Conservation (phyloP, 1,140 invertebrate genomes). For the Ips typographus region DNA sequence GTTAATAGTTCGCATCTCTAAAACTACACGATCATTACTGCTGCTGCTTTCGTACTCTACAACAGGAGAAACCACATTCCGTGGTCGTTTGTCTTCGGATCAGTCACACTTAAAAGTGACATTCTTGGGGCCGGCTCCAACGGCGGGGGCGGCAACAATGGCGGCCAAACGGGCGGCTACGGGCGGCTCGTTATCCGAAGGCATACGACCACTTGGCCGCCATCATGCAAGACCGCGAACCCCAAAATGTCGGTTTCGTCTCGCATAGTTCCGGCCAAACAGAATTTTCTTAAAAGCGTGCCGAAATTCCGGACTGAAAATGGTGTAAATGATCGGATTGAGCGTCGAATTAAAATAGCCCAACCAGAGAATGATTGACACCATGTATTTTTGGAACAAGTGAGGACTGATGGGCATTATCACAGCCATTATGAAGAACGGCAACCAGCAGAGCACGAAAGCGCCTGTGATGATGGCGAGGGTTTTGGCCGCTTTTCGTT, state of each 20-base stretch:
- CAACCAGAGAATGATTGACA: constrained; percentile 76
- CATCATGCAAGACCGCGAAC: constrained; percentile 50
- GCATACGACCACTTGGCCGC: constrained; percentile 50
- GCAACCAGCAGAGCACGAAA: constrained; percentile 86
- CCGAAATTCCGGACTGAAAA: constrained; percentile 86
- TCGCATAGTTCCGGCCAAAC: constrained; percentile 61
- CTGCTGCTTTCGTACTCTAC: constrained; percentile 29
- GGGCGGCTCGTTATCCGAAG: constrained; percentile 46
- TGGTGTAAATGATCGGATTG: constrained; percentile 87
- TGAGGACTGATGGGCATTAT: constrained; percentile 71
- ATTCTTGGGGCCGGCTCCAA: constrained; percentile 46
- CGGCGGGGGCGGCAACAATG: constrained; percentile 48
- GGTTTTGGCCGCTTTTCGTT: constrained; percentile 88
- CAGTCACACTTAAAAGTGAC: constrained; percentile 53
- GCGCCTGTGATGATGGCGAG: constrained; percentile 84
- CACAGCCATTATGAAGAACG: constrained; percentile 88
- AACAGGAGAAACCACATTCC: constrained; percentile 35
- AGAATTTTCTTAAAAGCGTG: constrained; percentile 83
- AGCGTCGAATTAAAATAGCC: constrained; percentile 87
- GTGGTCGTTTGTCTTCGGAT: constrained; percentile 49
- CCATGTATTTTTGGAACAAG: constrained; percentile 56
- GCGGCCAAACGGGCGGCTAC: constrained; percentile 46
- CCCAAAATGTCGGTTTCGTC: constrained; percentile 51
- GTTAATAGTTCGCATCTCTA: constrained; percentile 34
- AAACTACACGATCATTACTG: constrained; percentile 35